Evolutionary conservation across 2,888 invertebrate species (phyloP).

Genomic region (Phorcus lineatus): DNA sequence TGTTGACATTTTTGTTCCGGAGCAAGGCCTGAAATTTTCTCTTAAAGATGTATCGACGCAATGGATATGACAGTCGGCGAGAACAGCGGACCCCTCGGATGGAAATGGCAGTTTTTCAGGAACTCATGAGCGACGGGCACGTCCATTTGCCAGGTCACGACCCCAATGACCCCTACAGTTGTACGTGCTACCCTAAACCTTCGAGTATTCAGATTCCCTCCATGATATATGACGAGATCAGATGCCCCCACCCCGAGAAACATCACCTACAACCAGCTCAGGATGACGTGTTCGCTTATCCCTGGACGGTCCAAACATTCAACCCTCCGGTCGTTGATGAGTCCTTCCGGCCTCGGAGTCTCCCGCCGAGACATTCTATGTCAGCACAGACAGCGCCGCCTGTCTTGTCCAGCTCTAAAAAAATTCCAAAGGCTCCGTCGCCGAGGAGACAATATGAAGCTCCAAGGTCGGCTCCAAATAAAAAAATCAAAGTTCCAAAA

Average conservation of each 20-base stretch:
- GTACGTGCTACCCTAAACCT: conserved; percentile 57
- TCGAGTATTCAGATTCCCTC: conserved; percentile 57
- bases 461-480: conserved; percentile 43
- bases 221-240: conserved; percentile 62
- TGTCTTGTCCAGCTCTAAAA: conserved; percentile 36
- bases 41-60: conserved; percentile 25
- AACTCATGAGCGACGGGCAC: conserved; percentile 34
- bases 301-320: conserved; percentile 59
- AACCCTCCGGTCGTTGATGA: conserved; percentile 27
- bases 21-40: no score
- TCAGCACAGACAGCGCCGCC: conserved; percentile 52
- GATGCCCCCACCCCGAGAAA: conserved; percentile 53
- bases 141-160: conserved; percentile 43
- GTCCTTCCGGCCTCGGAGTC: conserved; percentile 24
- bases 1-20: no score
- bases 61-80: conserved; percentile 17
- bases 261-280: conserved; percentile 57
- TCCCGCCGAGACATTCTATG: conserved; percentile 28
- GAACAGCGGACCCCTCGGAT: conserved; percentile 41
- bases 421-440: conserved; percentile 35
- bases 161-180: conserved; percentile 41
- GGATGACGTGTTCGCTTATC: conserved; percentile 57
- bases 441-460: conserved; percentile 22
- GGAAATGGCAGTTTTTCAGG: conserved; percentile 43
- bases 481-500: conserved; percentile 22